A percentile compares a stretch with the other conserved stretches of the same genome.
Evolutionary conservation across 2,888 invertebrate genomes (phyloP).

Genomic region (Teinopalpus imperialis): DNA sequence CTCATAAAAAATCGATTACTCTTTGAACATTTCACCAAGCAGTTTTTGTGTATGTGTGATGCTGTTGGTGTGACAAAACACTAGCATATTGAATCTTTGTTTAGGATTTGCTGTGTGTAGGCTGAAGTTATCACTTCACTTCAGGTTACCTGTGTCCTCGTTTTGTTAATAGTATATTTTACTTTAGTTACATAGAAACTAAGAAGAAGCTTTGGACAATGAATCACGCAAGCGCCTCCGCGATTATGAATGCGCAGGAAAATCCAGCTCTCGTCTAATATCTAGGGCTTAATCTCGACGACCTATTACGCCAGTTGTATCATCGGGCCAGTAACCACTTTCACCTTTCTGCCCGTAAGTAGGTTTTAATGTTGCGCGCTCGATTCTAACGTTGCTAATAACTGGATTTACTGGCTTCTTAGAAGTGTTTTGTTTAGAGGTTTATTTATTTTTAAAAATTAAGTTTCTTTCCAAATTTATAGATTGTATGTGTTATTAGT

Average conservation of each 20-base stretch:
- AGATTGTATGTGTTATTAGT: too few species aligned
- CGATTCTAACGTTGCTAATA: constrained; percentile 21
- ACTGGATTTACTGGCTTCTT: constrained; percentile 19
- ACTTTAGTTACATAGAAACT: too few species aligned
- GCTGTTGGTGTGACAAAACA: too few species aligned
- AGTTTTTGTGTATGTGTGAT: too few species aligned
- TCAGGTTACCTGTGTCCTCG: too few species aligned
- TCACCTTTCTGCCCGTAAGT: constrained; percentile 48
- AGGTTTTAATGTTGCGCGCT: constrained; percentile 42
- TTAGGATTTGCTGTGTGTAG: too few species aligned
- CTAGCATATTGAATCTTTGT: too few species aligned
- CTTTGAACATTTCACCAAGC: too few species aligned
- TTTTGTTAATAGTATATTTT: too few species aligned
- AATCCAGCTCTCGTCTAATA: constrained; percentile 32
- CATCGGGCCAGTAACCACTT: constrained; percentile 57
- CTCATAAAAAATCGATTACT: too few species aligned
- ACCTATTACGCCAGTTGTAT: constrained; percentile 67
- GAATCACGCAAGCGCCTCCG: constrained; percentile 11
- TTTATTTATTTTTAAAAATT: constrained; percentile 5
- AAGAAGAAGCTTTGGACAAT: constrained; percentile 4
- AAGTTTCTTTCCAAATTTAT: too few species aligned
- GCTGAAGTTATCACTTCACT: too few species aligned
- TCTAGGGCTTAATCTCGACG: constrained; percentile 45
- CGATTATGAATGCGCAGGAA: constrained; percentile 23
- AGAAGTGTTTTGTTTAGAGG: background rate